Conservation (phyloP, 2,888 invertebrate genomes). For the Nephrotoma appendiculata region DNA sequence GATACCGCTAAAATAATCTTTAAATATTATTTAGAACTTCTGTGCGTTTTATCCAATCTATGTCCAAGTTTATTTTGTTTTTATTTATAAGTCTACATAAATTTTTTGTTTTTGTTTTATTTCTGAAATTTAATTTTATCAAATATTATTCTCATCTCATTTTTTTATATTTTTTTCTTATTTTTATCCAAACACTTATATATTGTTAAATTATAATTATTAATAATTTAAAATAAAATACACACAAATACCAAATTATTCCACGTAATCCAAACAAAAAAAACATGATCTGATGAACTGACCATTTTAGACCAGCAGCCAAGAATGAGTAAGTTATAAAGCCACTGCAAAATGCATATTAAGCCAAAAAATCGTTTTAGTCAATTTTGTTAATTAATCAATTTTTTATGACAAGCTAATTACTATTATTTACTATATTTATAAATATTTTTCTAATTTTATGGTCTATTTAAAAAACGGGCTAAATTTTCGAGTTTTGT, state of each 20-base stretch:
- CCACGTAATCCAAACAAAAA: not conserved
- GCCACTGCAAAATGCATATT: not conserved
- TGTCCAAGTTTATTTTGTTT: not conserved
- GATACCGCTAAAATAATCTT: not conserved
- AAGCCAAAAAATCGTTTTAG: not conserved
- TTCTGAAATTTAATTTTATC: not conserved
- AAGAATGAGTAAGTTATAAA: conserved; percentile 8
- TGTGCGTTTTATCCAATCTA: not conserved
- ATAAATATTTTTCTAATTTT: not conserved
- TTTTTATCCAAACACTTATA: not conserved
- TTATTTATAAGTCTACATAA: not conserved
- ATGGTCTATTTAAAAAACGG: not conserved
- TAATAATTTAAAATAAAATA: not conserved
- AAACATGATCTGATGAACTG: not conserved
- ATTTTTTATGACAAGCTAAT: not conserved
- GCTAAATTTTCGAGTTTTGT: not conserved
- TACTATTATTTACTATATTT: not conserved
- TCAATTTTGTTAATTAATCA: not conserved
- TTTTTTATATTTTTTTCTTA: not conserved
- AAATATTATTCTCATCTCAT: not conserved
- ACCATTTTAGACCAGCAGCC: conserved; percentile 7
- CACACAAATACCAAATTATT: not conserved
- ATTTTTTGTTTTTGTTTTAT: not conserved
- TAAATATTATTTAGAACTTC: not conserved
- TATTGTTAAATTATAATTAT: not conserved